Evolutionary conservation across 2,797 vertebrate genomes (phyloP).

Genomic region (Muscicapa comitata): DNA sequence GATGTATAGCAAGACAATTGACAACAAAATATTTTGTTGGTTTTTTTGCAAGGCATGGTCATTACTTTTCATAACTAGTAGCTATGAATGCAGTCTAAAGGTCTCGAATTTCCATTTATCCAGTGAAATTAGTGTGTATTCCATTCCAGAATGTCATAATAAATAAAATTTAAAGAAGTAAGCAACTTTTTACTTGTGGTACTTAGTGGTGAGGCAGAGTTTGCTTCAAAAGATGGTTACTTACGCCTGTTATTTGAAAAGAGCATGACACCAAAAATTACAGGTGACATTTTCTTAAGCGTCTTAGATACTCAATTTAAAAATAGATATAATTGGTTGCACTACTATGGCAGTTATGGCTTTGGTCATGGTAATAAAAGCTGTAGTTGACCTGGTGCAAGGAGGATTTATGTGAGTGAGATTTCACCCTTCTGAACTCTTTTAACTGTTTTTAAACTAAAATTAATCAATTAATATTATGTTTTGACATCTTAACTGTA

Average conservation of each 20-base stretch:
- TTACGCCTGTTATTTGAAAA: not conserved
- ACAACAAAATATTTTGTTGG: not conserved
- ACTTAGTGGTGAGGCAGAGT: not conserved
- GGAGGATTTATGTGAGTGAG: not conserved
- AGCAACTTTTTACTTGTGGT: not conserved
- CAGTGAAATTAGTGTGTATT: not conserved
- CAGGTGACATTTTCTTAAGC: not conserved
- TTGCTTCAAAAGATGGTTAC: not conserved
- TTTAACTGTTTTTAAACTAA: not conserved
- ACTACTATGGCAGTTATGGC: not conserved
- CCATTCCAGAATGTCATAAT: not conserved
- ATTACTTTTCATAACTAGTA: not conserved
- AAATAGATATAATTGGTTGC: not conserved
- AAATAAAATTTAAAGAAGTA: not conserved
- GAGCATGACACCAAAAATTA: not conserved
- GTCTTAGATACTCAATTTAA: not conserved
- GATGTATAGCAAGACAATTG: not conserved
- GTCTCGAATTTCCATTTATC: not conserved
- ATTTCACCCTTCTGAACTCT: not conserved
- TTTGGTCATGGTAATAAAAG: not conserved
- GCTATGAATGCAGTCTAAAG: not conserved
- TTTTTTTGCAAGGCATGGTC: not conserved
- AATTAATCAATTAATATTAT: not conserved
- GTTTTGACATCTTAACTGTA: not conserved
- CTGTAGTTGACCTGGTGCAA: not conserved